These are phyloP conservation scores for Camponotus floridanus DNA, from an alignment of 1,140 invertebrate species.

Conservation along the genomic window DNA sequence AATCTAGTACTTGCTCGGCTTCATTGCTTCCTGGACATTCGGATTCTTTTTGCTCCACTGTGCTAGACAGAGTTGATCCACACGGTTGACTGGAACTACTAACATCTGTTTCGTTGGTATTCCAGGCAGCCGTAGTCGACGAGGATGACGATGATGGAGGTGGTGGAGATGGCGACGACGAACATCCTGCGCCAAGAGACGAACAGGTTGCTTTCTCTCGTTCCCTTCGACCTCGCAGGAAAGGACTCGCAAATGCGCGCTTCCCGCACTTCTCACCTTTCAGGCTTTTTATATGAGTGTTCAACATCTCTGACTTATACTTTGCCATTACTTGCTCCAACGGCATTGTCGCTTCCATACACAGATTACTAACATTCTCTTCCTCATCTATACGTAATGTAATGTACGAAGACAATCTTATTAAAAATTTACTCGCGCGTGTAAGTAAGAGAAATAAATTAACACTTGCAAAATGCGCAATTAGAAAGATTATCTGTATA, in stretches of 20 bases:
- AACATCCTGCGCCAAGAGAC: conserved; percentile 79
- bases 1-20: conserved; percentile 82
- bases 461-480: conserved; percentile 26
- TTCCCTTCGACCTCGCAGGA: conserved; percentile 76
- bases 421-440: conserved; percentile 58
- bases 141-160: conserved; percentile 47
- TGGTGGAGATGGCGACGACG: conserved; percentile 70
- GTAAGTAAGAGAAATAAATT: conserved; percentile 38
- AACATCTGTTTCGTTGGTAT: conserved; percentile 83
- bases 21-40: conserved; percentile 80
- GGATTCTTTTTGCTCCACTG: conserved; percentile 65
- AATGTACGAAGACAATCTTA: conserved; percentile 64
- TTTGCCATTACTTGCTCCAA: conserved; percentile 91
- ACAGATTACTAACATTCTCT: conserved; percentile 91
- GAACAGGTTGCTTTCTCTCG: conserved; percentile 75
- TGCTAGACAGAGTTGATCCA: conserved; percentile 73
- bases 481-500: conserved; percentile 25
- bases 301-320: conserved; percentile 83
- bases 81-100: conserved; percentile 84
- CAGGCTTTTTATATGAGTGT: conserved; percentile 69
- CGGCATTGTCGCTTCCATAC: conserved; percentile 94
- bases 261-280: conserved; percentile 72
- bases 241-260: conserved; percentile 71
- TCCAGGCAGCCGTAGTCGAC: conserved; percentile 72
- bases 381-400: conserved; percentile 85